Base-by-base conservation (phyloP, 2,113 vertebrate genomes). In the Scortum barcoo region DNA sequence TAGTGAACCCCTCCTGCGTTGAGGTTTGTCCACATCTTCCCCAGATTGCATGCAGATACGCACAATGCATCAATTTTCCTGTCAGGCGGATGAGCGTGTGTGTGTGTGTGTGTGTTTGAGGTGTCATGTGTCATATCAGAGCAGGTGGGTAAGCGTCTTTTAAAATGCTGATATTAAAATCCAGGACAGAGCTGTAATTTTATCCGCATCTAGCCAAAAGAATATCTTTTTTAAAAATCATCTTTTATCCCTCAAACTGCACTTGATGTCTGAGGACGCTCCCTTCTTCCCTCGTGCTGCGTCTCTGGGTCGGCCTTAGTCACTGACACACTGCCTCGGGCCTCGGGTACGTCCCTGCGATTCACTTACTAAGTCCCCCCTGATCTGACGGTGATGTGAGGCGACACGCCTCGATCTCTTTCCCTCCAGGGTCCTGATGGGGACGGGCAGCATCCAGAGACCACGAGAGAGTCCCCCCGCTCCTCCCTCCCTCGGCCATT, bases 261-360 rank as follows among this genome's bases (percentile, higher is more conserved):
- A 50, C 9, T 66, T 28, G 50, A 75, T 0, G 40, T 67, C 57
- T 68, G 17, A 51, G 48, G 54, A 36, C 36, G 16, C 46, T 28
- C 80, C 66, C 19, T 5, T 63, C 20, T 40, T 63, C n/a, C n/a
- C n/a, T n/a, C 10, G 36, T 53, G 33, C 69, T 61, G 57, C 2
- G 57, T 83, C 87, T 54, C 68, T 80, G 78, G 86, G 81, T 86
- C 84, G 75, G 58, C 19, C 72, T 69, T 20, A 60, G 60, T 83
- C 75, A 19, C 78, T 92, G 90, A 88, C 93, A 93, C 91, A 90
- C 80, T 88, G 85, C 93, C 90, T 74, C 28, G 3, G 84, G 93
- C 66, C 1, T 17, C 20, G 53, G 77, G 65, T 26, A 20, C 2
- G 13, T 38, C 82, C 81, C 67, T 14, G 38, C 50, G 60, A 66